phyloP scores from a whole-genome alignment of 2,113 vertebrate species.

The Lethenteron camtschaticum region DNA sequence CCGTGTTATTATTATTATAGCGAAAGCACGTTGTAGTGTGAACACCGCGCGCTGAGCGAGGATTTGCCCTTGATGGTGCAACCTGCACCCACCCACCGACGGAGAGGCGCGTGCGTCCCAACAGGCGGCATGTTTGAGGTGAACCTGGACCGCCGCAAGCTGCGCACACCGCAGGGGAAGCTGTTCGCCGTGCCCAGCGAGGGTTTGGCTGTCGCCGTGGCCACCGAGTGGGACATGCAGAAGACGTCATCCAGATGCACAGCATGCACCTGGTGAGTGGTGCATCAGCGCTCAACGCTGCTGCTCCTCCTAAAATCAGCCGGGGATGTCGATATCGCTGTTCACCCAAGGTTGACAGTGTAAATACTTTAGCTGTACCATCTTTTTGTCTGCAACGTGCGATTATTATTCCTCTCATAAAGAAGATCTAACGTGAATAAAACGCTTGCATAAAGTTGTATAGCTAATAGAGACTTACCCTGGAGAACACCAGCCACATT shows the following conservation, averaged over 20 bases:
- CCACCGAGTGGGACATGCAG: slow-evolving; percentile 82
- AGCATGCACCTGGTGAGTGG: slow-evolving; percentile 71
- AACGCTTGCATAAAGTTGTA: too few species aligned
- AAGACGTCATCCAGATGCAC: slow-evolving; percentile 64
- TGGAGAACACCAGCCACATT: too few species aligned
- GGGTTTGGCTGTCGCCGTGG: slow-evolving; percentile 64
- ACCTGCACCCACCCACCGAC: too few species aligned
- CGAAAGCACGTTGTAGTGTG: too few species aligned
- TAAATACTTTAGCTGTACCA: not conserved
- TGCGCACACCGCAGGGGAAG: slow-evolving; percentile 76
- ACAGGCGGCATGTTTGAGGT: slow-evolving; percentile 65
- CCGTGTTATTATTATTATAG: too few species aligned
- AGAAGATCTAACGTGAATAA: too few species aligned
- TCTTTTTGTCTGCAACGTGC: not conserved
- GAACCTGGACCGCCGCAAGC: slow-evolving; percentile 62
- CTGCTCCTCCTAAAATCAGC: not conserved
- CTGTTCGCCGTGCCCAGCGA: slow-evolving; percentile 67
- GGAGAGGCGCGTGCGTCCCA: slow-evolving; percentile 8
- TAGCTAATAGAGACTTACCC: too few species aligned
- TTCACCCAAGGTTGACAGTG: not conserved
- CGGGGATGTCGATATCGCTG: not conserved
- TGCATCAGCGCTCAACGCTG: not conserved
- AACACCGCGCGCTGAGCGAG: too few species aligned
- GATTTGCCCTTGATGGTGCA: too few species aligned
- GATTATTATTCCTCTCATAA: too few species aligned